Conservation (phyloP, 2,888 invertebrate species). For the Machimus atricapillus region DNA sequence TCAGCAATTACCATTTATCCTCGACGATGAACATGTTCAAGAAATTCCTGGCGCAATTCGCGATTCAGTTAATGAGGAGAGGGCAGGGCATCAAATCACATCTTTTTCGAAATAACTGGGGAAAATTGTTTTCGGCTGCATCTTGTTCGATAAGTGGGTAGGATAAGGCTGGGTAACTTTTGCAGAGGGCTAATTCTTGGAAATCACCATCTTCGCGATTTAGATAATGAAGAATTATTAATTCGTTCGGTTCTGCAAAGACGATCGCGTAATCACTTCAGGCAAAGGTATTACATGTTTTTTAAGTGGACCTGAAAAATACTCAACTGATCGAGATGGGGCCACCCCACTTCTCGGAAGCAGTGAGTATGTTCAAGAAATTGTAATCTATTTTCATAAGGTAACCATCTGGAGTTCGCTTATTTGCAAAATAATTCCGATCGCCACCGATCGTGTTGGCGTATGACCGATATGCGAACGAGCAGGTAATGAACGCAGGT, state of each 20-base stretch:
- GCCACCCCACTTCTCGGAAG: not conserved
- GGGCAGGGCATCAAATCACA: not conserved
- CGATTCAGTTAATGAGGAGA: not conserved
- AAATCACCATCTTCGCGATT: not conserved
- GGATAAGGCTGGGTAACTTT: not conserved
- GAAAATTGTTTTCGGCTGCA: not conserved
- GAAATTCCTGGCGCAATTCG: slow-evolving; percentile 1
- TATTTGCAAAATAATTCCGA: not conserved
- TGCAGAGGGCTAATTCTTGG: not conserved
- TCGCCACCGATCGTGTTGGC: not conserved
- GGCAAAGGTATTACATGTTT: not conserved
- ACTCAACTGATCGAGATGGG: not conserved
- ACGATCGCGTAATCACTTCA: not conserved
- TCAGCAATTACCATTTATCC: slow-evolving; percentile 34
- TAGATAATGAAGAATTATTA: not conserved
- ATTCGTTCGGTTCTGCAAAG: not conserved
- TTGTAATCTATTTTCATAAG: not conserved
- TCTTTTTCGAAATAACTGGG: not conserved
- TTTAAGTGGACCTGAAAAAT: not conserved
- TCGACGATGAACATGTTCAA: slow-evolving; percentile 21
- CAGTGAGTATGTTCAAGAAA: not conserved
- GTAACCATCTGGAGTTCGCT: not conserved
- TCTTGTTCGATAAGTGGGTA: not conserved
- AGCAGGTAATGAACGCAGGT: not conserved
- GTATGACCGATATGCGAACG: not conserved